phyloP scores from a whole-genome alignment of 2,888 invertebrate genomes.

The Lithodes maja region DNA sequence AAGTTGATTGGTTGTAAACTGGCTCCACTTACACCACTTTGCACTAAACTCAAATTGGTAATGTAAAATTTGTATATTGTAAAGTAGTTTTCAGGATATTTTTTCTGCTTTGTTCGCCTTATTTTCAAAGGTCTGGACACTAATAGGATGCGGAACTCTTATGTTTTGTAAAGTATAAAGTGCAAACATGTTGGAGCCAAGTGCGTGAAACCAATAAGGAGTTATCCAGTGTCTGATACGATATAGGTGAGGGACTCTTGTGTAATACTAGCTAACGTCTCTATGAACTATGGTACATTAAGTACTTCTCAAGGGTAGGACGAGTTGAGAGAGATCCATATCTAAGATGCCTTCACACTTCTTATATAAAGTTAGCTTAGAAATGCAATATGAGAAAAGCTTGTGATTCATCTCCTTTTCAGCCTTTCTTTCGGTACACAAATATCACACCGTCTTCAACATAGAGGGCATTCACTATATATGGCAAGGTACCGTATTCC shows the following conservation, averaged over 20 bases:
- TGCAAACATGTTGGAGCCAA: no score
- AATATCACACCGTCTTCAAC: neutral
- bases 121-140: no score
- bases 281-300: neutral
- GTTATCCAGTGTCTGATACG: neutral
- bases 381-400: constrained; percentile 1
- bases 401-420: neutral
- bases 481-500: neutral
- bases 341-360: neutral
- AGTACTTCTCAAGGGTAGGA: neutral
- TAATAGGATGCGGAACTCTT: no score
- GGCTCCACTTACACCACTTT: no score
- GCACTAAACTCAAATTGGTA: no score
- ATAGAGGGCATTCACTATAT: neutral
- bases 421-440: neutral
- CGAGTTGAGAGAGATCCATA: neutral
- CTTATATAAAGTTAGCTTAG: neutral
- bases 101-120: no score
- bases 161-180: no score
- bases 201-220: neutral
- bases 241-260: neutral
- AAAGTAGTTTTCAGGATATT: no score
- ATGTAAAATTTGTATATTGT: no score
- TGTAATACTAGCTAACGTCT: neutral
- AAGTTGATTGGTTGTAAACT: neutral